Evolutionary conservation across 1,140 invertebrate species (phyloP).

Genomic region (Listronotus bonariensis): DNA sequence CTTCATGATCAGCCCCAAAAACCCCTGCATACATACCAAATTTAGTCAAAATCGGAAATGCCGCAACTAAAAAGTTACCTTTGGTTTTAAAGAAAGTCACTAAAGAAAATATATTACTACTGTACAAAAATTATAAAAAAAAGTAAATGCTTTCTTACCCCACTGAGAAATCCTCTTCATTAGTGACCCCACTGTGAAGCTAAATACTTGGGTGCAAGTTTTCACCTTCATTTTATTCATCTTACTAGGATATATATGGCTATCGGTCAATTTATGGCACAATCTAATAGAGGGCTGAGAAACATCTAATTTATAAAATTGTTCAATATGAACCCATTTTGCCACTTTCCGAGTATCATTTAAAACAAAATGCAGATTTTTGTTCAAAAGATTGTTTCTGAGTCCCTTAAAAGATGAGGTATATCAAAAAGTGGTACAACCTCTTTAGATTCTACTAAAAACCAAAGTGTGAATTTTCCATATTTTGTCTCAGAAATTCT

Average conservation of each 20-base stretch:
- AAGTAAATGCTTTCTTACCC: background rate
- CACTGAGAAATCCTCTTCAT: constrained; percentile 7
- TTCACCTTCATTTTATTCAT: background rate
- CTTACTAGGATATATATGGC: constrained; percentile 13
- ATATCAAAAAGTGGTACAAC: constrained; percentile 48
- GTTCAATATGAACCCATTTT: constrained; percentile 30
- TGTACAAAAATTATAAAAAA: too few species aligned
- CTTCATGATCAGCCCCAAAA: too few species aligned
- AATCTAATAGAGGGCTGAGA: background rate
- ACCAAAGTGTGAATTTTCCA: constrained; percentile 34
- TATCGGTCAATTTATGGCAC: constrained; percentile 28
- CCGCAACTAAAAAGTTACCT: too few species aligned
- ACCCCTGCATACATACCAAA: too few species aligned
- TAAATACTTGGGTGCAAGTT: constrained; percentile 12
- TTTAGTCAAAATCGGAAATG: too few species aligned
- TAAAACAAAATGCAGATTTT: constrained; percentile 24
- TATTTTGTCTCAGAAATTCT: constrained; percentile 14
- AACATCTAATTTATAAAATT: too few species aligned
- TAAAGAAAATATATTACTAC: too few species aligned
- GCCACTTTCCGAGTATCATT: constrained; percentile 15
- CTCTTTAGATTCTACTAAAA: constrained; percentile 44
- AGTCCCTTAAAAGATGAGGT: constrained; percentile 47
- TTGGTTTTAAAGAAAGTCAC: too few species aligned
- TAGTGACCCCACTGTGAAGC: constrained; percentile 12
- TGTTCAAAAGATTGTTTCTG: constrained; percentile 41